Evolutionary conservation across 2,113 vertebrate genomes (phyloP), one percentile per base, ranked within the genome.

Genomic region (Argyrosomus japonicus): DNA sequence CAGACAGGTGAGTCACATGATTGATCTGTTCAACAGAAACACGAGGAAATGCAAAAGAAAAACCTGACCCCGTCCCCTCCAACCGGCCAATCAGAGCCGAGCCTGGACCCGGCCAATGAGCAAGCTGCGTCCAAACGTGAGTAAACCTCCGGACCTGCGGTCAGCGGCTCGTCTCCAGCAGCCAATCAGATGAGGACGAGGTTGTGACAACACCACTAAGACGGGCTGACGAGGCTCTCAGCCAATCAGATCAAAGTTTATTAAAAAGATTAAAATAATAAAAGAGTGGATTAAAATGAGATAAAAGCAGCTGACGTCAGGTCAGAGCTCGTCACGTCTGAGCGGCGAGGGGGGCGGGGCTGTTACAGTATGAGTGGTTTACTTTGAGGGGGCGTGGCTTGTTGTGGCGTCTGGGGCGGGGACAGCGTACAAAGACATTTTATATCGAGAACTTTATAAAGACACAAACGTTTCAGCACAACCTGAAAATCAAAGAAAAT

Each of bases 401-500:
- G 36, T 36, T 36, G 36, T 36, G 36, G 36, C 36, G 7, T 36
- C 62, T 51, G 48, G 18, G 25, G 72, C 61, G 40, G 65, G 65
- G 68, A 71, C 72, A 65, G 88, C 48, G 73, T 65, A 88, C 73
- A 85, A 80, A 90, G 71, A 89, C 81, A 47, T 76, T 79, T 85
- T 62, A 83, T 86, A 88, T 65, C 11, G 69, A 87, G 84, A 87
- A 89, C 84, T 85, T 85, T 76, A 88, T 64, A 83, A 36, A 90
- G 89, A 91, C 86, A 91, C 85, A 92, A 87, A 90, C 75, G 51
- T 75, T 85, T 90, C 85, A 87, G 88, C 87, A 91, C 88, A 82
- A 89, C 77, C 88, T 84, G 87, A 73, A 89, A 72, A 67, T 56
- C 13, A 80, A 87, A 87, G 57, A 27, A 91, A 84, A 86, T 88